phyloP scores from a whole-genome alignment of 2,797 vertebrate species.

The Margarornis squamiger region DNA sequence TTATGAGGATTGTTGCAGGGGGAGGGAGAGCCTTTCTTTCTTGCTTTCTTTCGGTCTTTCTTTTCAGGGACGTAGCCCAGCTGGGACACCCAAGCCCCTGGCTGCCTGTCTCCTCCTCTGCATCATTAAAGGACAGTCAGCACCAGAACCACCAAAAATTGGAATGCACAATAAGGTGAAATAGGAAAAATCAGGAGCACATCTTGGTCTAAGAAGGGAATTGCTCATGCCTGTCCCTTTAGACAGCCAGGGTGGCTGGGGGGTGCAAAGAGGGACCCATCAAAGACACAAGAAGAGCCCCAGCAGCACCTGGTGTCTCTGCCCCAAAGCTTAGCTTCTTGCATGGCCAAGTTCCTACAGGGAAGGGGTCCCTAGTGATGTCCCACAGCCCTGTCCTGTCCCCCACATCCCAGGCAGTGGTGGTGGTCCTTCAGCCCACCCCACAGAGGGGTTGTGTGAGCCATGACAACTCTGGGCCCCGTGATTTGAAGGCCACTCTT shows the following conservation, averaged over 20 bases:
- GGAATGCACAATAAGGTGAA: not conserved
- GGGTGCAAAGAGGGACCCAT: not conserved
- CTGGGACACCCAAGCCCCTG: not conserved
- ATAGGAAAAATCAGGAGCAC: not conserved
- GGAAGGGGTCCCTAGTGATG: not conserved
- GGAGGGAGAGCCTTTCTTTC: conserved; percentile 38
- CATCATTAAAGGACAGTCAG: not conserved
- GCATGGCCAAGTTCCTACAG: rapidly evolving
- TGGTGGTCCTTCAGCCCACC: not conserved
- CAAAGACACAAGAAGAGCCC: not conserved
- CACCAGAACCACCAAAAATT: not conserved
- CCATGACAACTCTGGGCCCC: not conserved
- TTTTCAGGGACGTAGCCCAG: not conserved
- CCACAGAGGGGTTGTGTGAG: rapidly evolving
- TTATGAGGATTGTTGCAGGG: not conserved
- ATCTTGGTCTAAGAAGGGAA: not conserved
- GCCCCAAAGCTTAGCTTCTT: not conserved
- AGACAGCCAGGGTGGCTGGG: not conserved
- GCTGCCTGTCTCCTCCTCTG: not conserved
- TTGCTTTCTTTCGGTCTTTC: not conserved
- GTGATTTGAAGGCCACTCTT: not conserved
- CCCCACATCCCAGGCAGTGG: rapidly evolving
- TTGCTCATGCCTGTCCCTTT: not conserved
- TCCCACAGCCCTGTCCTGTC: not conserved
- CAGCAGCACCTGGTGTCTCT: not conserved